These are phyloP conservation scores for Cyrtorhinus lividipennis DNA, from an alignment of 1,140 invertebrate species.

Conservation along the genomic window DNA sequence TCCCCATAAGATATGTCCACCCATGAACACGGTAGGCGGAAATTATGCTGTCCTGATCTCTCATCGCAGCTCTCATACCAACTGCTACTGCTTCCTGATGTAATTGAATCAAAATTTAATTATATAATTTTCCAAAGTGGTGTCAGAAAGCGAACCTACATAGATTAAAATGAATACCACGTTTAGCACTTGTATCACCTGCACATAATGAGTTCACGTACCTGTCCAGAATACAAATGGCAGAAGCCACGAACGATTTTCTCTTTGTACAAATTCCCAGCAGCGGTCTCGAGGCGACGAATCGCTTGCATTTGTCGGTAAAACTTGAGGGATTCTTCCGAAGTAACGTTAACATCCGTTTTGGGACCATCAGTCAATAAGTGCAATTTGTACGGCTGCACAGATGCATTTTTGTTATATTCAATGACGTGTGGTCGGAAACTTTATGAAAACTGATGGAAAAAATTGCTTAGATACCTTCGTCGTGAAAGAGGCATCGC, in stretches of 20 bases:
- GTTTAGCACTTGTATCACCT: not conserved
- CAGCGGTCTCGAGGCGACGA: constrained; percentile 51
- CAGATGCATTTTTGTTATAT: too few relatives aligned
- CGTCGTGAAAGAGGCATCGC: constrained; percentile 1
- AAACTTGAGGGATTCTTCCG: constrained; percentile 45
- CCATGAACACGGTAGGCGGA: constrained; percentile 97
- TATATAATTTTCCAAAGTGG: not conserved
- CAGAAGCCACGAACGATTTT: constrained; percentile 66
- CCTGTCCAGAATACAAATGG: constrained; percentile 68
- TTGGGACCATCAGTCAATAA: constrained; percentile 69
- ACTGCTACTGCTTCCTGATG: constrained; percentile 70
- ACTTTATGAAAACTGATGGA: too few relatives aligned
- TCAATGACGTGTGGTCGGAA: too few relatives aligned
- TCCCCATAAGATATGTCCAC: constrained; percentile 87
- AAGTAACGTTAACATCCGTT: constrained; percentile 37
- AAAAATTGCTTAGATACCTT: not conserved
- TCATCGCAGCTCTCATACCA: constrained; percentile 73
- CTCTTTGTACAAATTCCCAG: constrained; percentile 59
- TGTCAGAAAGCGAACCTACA: not conserved
- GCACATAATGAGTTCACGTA: constrained; percentile 11
- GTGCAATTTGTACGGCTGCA: constrained; percentile 75
- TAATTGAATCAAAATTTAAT: too few relatives aligned
- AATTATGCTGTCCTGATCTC: constrained; percentile 73
- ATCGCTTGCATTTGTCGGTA: constrained; percentile 51
- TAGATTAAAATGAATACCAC: not conserved